Evolutionary conservation across 2,888 invertebrate species (phyloP).

Genomic region (Aleiodes testaceus): DNA sequence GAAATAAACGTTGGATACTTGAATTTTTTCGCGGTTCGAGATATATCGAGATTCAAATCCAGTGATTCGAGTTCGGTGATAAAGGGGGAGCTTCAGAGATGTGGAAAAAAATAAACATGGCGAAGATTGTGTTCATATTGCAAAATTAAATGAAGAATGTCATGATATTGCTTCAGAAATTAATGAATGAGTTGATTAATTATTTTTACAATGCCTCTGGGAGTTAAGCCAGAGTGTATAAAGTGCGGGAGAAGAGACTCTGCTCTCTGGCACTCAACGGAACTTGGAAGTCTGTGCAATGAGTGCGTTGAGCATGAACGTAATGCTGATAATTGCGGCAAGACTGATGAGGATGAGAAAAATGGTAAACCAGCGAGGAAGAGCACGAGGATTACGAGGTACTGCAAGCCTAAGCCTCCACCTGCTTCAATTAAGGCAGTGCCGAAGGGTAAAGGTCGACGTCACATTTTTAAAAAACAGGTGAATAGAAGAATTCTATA

Average conservation of each 20-base stretch:
- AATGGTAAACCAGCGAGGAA: slow-evolving; percentile 74
- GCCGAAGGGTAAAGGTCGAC: slow-evolving; percentile 83
- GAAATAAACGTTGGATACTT: no score
- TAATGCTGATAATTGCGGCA: slow-evolving; percentile 59
- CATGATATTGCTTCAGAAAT: neutral
- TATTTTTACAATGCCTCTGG: slow-evolving; percentile 71
- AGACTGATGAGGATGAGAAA: slow-evolving; percentile 67
- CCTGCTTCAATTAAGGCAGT: slow-evolving; percentile 66
- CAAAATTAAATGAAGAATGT: no score
- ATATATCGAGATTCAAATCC: no score
- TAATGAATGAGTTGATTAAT: neutral
- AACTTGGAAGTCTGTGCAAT: slow-evolving; percentile 85
- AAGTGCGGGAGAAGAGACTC: slow-evolving; percentile 83
- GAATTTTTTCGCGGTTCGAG: no score
- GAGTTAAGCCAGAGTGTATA: slow-evolving; percentile 78
- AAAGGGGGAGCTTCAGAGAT: no score
- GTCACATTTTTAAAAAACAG: slow-evolving; percentile 85
- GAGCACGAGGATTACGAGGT: slow-evolving; percentile 77
- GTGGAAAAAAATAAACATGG: slow-evolving; percentile 5
- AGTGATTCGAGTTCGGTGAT: no score
- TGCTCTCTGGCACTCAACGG: slow-evolving; percentile 84
- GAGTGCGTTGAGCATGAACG: slow-evolving; percentile 79
- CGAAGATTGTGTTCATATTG: neutral
- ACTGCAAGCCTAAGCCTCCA: slow-evolving; percentile 74
- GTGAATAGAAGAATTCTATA: slow-evolving; percentile 57